These are phyloP conservation scores for Erpetoichthys calabaricus DNA, from an alignment of 2,797 vertebrate genomes.

Conservation along the genomic window DNA sequence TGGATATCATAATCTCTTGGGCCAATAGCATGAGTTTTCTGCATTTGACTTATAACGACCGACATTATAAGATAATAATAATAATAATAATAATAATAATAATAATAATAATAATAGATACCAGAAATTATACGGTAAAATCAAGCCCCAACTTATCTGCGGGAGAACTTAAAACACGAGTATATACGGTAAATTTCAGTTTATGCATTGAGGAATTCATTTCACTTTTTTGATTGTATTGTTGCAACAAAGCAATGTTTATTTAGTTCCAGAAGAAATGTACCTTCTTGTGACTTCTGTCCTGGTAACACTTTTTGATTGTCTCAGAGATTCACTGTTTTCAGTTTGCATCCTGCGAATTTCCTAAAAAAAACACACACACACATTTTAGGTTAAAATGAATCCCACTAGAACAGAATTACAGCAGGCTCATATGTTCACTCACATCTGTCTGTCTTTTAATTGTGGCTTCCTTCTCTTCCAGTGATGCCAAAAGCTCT, in stretches of 20 bases:
- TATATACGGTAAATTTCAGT: too few relatives aligned
- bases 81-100: too few relatives aligned
- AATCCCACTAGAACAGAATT: not conserved
- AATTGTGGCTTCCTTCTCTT: slow-evolving; percentile 69
- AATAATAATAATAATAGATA: too few relatives aligned
- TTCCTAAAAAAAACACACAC: not conserved
- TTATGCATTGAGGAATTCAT: too few relatives aligned
- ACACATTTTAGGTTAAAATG: not conserved
- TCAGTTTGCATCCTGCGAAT: not conserved
- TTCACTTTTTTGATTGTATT: too few relatives aligned
- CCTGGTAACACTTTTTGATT: not conserved
- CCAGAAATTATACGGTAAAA: too few relatives aligned
- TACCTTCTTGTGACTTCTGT: not conserved
- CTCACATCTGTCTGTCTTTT: slow-evolving; percentile 70
- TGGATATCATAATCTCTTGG: too few relatives aligned
- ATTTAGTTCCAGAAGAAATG: not conserved
- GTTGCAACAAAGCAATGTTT: not conserved
- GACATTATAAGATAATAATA: too few relatives aligned
- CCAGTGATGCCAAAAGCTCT: slow-evolving; percentile 59
- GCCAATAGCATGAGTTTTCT: too few relatives aligned
- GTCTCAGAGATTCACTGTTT: not conserved
- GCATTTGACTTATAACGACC: too few relatives aligned
- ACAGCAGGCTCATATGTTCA: not conserved
- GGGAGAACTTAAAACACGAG: too few relatives aligned
- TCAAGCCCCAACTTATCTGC: too few relatives aligned